Evolutionary conservation across 2,888 invertebrate species (phyloP), one percentile per base, ranked within the genome.

Genomic region (Habroteleia sp.): DNA sequence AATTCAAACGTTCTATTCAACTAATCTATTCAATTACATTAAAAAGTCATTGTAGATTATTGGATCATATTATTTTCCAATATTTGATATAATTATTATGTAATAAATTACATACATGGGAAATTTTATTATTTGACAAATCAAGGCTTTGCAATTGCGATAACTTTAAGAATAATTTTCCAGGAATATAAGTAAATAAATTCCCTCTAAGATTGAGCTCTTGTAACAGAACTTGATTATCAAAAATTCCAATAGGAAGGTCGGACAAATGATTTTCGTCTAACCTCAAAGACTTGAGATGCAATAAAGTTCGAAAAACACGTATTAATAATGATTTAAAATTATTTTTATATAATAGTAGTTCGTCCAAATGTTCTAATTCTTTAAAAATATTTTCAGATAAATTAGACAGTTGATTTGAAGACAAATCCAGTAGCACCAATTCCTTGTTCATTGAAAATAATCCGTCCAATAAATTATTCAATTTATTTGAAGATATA

Each of bases 141-240:
- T 93, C 93, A 42, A 95, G 88, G 74, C 91, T 90, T 80, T 91
- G 91, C 27, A 95, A 87, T 23, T 90, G 90, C 50, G 84, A 89
- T 42, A 94, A 86, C 44, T 91, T 89, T 3, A 83, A 81, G 80
- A 94, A 92, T 0, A 92, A 89, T 46, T 90, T 90, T 35, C 91
- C 91, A 68, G 92, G 91, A 39, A 95, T 88, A 8, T 87, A 89
- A 48, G 91, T 90, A 76, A 95, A 89, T 81, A 90, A 90, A 86
- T 95, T 95, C 66, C 91, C 91, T 1, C 93, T 92, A 11, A 95
- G 87, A 88, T 95, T 94, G 65, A 95, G 88, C 82, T 93, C 93
- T 80, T 92, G 91, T 10, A 95, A 85, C 1, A 90, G 90, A 4
- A 89, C 87, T 16, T 93, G 89, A 2, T 91, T 91, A 0, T 90